Evolutionary conservation across 2,113 vertebrate species (phyloP).

Genomic region (Garra rufa): DNA sequence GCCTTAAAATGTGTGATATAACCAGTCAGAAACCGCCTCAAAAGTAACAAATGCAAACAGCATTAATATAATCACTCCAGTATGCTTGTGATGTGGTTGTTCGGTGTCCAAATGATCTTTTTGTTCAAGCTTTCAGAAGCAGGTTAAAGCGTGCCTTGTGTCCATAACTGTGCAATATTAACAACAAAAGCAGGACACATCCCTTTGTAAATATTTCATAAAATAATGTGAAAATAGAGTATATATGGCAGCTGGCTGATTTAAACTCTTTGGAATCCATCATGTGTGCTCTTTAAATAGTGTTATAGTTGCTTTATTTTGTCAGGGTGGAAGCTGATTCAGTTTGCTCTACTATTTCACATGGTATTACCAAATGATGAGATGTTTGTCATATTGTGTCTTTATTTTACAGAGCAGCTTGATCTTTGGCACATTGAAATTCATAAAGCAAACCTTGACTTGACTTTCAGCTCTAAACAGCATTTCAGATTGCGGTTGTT

Average conservation of each 20-base stretch:
- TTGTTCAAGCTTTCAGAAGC: neutral
- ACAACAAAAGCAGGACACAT: neutral
- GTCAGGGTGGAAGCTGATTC: neutral
- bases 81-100: neutral
- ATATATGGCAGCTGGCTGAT: constrained; percentile 7
- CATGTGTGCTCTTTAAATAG: neutral
- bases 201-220: neutral
- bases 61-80: neutral
- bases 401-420: neutral
- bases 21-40: neutral
- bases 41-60: neutral
- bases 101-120: neutral
- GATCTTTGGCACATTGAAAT: neutral
- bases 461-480: neutral
- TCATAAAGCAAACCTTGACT: neutral
- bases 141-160: neutral
- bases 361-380: neutral
- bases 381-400: neutral
- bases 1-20: neutral
- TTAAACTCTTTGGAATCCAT: neutral
- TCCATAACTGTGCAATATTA: constrained; percentile 20
- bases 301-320: neutral
- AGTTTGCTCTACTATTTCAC: neutral
- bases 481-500: neutral
- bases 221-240: neutral